Base-by-base conservation (phyloP, 1,140 invertebrate genomes). In the Alviniconcha marisindica region DNA sequence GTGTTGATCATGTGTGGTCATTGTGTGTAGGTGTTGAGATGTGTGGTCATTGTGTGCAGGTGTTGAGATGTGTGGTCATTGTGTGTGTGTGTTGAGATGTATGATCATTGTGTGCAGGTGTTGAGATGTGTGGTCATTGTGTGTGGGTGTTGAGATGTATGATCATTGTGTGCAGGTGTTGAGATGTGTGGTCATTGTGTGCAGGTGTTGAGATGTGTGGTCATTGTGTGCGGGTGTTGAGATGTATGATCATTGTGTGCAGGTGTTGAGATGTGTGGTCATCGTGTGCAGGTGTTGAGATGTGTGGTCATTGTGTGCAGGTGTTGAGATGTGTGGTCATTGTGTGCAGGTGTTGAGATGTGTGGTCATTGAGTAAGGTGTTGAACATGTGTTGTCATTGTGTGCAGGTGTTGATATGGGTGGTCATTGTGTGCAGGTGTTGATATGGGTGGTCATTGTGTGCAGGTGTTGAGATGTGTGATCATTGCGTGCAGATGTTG, bases 401-500 rank as follows among this genome's bases (percentile, higher is more conserved):
- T 5, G 15, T 60, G 28, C 54, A 60, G 14, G 69, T 36, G 69
- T 73, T 73, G 21, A 73, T 73, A 42, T 73, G 69, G 31, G 69
- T 36, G 28, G 14, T 42, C 1, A 42, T 40, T 0, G 28, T 56
- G 54, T 60, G 28, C 54, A 60, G 54, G 4, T 60, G 54, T 60
- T 60, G 54, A 60, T 60, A 60, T 60, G 21, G 21, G 54, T 5
- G 14, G 69, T 40, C 10, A 44, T 24, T 7, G 18, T 33, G 28
- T 77, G 36, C 76, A 54, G 76, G 0, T 76, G 21, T 76, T 60
- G 54, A 60, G 21, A 42, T 73, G 69, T 73, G 69, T 36, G n/a
- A 3, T 42, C 15, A 42, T 40, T 74, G 31, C 42, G 24, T 42
- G 18, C 54, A 56, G 54, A n/a, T 56, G 54, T 56, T 56, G 54